Evolutionary conservation across 2,888 invertebrate species (phyloP).

Genomic region (Notodonta dromedarius): DNA sequence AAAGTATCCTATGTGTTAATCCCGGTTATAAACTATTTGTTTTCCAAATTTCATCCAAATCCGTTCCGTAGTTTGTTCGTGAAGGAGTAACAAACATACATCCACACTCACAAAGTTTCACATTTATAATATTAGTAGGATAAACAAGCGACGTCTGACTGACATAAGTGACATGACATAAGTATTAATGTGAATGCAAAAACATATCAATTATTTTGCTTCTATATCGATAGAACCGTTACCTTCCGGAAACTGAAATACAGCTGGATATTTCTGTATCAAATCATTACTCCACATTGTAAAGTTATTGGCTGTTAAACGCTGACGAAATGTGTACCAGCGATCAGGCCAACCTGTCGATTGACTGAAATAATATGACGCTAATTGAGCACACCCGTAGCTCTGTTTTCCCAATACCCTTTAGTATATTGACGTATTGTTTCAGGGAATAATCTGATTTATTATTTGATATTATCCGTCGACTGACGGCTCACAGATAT

Average conservation of each 20-base stretch:
- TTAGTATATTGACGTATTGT: conserved; percentile 27
- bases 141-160: too few relatives aligned
- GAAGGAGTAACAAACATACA: too few relatives aligned
- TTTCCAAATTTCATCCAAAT: too few relatives aligned
- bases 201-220: too few relatives aligned
- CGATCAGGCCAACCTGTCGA: conserved; percentile 30
- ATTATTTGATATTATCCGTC: conserved; percentile 41
- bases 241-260: background rate
- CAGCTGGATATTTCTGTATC: conserved; percentile 31
- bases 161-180: too few relatives aligned
- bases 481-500: conserved; percentile 40
- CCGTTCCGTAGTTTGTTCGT: too few relatives aligned
- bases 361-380: conserved; percentile 33
- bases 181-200: too few relatives aligned
- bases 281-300: conserved; percentile 29
- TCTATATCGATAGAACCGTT: background rate
- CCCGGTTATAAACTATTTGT: too few relatives aligned
- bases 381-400: conserved; percentile 26
- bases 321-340: conserved; percentile 26
- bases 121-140: too few relatives aligned
- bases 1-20: too few relatives aligned
- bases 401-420: conserved; percentile 28
- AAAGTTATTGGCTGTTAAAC: conserved; percentile 32
- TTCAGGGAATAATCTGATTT: conserved; percentile 37
- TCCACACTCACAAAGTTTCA: too few relatives aligned